Percentiles rank a stretch among this genome's conserved stretches.
Conservation (phyloP, 2,113 vertebrate genomes). For the Burhinus oedicnemus region DNA sequence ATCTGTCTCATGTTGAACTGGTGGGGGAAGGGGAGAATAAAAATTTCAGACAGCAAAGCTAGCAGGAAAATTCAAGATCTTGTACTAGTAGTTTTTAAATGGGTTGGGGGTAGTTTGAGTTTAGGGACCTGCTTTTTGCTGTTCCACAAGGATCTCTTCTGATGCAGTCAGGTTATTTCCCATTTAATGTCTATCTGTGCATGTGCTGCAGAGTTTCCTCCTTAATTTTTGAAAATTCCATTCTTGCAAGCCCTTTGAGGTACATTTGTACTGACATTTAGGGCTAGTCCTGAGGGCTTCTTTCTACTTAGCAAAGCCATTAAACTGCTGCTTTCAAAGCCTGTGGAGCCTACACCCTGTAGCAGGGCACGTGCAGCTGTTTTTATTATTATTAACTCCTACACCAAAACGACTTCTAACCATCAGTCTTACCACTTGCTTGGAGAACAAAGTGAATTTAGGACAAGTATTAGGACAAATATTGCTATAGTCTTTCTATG, state of each 20-base stretch:
- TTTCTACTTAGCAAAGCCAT: neutral
- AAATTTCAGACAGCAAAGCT: neutral
- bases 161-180: neutral
- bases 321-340: neutral
- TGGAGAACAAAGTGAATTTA: neutral
- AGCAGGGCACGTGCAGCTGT: neutral
- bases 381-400: neutral
- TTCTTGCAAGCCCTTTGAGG: neutral
- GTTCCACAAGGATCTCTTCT: neutral
- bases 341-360: neutral
- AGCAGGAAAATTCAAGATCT: neutral
- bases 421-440: neutral
- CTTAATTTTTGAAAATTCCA: neutral
- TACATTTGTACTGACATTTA: slow-evolving; percentile 1
- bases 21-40: neutral
- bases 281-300: slow-evolving; percentile 1
- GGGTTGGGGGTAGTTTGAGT: neutral
- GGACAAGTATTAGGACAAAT: neutral
- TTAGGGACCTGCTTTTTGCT: neutral
- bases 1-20: neutral
- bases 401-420: neutral
- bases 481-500: neutral
- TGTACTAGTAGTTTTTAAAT: neutral
- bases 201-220: neutral
- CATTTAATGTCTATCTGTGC: neutral